Conservation (phyloP, 1,140 invertebrate genomes). For the Pseudomyrmex flavicornis region DNA sequence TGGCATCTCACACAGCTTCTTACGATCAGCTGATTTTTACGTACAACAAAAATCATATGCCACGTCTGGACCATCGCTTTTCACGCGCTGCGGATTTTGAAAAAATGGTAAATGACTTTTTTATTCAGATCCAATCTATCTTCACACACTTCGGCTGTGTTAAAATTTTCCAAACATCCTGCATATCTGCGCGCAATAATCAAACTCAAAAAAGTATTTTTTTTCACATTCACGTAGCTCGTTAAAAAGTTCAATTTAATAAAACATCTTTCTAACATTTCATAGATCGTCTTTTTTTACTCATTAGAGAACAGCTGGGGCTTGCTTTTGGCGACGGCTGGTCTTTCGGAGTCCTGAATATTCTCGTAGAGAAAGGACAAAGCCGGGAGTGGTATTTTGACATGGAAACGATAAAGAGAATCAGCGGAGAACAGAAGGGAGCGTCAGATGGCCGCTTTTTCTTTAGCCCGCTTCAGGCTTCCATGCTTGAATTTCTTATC, state of each 20-base stretch:
- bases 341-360: conserved; percentile 62
- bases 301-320: conserved; percentile 40
- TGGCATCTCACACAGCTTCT: no score
- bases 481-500: conserved; percentile 56
- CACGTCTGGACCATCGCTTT: no score
- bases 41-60: no score
- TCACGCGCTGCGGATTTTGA: no score
- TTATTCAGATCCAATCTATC: no score
- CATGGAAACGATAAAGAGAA: conserved; percentile 56
- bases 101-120: no score
- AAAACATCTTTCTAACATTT: conserved; percentile 16
- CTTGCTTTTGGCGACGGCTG: conserved; percentile 44
- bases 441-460: conserved; percentile 65
- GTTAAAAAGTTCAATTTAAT: not conserved
- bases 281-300: conserved; percentile 34
- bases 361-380: conserved; percentile 47
- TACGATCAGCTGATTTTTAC: no score
- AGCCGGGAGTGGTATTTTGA: conserved; percentile 13
- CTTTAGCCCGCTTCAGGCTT: conserved; percentile 41
- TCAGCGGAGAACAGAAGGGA: conserved; percentile 59
- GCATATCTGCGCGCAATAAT: not conserved
- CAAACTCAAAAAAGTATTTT: not conserved
- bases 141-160: no score
- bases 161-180: no score
- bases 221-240: no score